phyloP scores from a whole-genome alignment of 2,113 vertebrate genomes.

The Brienomyrus brachyistius region DNA sequence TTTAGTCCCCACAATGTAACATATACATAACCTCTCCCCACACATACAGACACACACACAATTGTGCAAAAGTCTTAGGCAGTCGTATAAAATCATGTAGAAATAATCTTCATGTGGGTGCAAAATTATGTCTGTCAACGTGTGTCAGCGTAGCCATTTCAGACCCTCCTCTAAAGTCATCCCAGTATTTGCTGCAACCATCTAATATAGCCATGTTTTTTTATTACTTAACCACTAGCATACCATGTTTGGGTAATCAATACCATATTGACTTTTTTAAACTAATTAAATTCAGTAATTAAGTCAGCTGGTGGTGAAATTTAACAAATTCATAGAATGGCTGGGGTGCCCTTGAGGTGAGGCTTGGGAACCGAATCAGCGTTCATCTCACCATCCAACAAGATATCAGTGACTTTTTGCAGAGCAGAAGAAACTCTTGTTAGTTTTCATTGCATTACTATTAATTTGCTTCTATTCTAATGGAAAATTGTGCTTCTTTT shows the following conservation, averaged over 20 bases:
- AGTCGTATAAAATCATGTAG: neutral
- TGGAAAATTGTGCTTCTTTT: too few species aligned
- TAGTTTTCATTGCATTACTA: neutral
- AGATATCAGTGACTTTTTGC: neutral
- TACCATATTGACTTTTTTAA: neutral
- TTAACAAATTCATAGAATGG: neutral
- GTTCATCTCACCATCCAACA: neutral
- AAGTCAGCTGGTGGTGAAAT: neutral
- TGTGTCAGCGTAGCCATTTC: neutral
- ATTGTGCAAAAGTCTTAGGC: neutral
- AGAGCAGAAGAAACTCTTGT: neutral
- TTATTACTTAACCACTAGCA: neutral
- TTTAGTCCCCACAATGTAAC: too few species aligned
- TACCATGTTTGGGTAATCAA: neutral
- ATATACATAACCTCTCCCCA: too few species aligned
- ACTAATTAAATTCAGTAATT: neutral
- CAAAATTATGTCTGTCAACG: neutral
- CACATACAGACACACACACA: too few species aligned
- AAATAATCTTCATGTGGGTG: neutral
- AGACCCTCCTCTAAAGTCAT: neutral
- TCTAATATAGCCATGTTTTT: neutral
- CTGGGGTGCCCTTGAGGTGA: neutral
- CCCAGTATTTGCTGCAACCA: neutral
- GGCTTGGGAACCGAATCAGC: neutral
- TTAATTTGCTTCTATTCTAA: neutral